These are phyloP conservation scores for Akabosia matsudoensis DNA, from an alignment of 1,140 invertebrate species.

Conservation along the genomic window DNA sequence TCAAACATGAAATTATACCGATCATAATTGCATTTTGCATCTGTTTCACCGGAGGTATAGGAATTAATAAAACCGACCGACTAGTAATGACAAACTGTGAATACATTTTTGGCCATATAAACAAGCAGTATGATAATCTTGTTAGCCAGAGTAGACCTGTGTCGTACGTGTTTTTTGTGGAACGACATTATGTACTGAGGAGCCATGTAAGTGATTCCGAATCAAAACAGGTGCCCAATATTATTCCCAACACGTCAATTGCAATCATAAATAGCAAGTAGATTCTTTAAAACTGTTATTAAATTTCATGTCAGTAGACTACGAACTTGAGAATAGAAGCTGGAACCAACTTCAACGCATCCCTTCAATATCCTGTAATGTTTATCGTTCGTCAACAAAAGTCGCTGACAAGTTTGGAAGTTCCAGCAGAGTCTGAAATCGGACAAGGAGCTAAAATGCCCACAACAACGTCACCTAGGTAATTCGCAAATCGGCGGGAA, in stretches of 20 bases:
- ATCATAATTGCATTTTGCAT: too few species aligned
- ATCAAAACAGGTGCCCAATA: background rate
- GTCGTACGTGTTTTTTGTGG: background rate
- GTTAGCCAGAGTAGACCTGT: slow-evolving; percentile 4
- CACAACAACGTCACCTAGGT: too few species aligned
- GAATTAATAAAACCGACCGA: too few species aligned
- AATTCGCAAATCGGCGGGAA: too few species aligned
- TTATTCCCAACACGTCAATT: background rate
- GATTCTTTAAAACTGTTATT: too few species aligned
- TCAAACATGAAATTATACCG: too few species aligned
- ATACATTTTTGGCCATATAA: background rate
- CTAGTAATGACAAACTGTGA: background rate
- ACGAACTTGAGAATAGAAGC: slow-evolving; percentile 32
- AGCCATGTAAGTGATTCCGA: slow-evolving; percentile 13
- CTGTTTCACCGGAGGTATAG: too few species aligned
- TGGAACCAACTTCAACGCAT: background rate
- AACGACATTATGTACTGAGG: background rate
- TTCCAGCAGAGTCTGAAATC: background rate
- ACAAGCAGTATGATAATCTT: background rate
- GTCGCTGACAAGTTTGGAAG: slow-evolving; percentile 11
- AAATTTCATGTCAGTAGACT: background rate
- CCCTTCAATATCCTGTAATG: slow-evolving; percentile 22
- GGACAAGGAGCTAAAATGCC: background rate
- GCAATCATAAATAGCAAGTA: too few species aligned
- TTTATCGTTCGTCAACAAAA: slow-evolving; percentile 27